Percentiles rank a stretch among this genome's conserved stretches.
Conservation (phyloP, 2,797 vertebrate species). For the Leucoraja ocellata region DNA sequence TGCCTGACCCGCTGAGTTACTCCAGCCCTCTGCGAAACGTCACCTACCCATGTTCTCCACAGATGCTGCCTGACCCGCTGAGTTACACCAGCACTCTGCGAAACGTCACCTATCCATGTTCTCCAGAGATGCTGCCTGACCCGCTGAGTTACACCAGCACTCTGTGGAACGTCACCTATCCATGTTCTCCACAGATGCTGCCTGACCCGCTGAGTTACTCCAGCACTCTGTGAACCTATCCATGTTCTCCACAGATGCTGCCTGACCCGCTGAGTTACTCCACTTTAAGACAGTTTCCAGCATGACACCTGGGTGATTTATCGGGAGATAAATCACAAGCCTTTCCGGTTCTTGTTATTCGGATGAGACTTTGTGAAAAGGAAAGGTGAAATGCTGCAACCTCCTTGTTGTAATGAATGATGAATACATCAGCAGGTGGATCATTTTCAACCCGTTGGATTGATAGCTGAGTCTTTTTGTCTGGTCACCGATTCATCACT, state of each 20-base stretch:
- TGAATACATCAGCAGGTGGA: conserved; percentile 41
- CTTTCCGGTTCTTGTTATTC: not conserved
- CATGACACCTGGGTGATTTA: not conserved
- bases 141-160: too few relatives aligned
- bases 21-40: too few relatives aligned
- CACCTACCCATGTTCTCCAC: too few relatives aligned
- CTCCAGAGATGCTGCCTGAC: too few relatives aligned
- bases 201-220: too few relatives aligned
- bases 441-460: conserved; percentile 45
- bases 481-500: conserved; percentile 63
- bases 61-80: not conserved
- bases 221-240: too few relatives aligned
- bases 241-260: too few relatives aligned
- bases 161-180: too few relatives aligned
- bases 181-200: too few relatives aligned
- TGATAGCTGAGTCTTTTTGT: conserved; percentile 58
- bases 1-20: too few relatives aligned
- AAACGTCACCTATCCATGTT: too few relatives aligned
- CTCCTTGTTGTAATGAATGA: conserved; percentile 35
- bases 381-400: conserved; percentile 7
- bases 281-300: not conserved
- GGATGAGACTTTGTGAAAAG: conserved; percentile 20
- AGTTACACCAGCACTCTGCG: not conserved
- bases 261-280: not conserved
- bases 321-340: not conserved